These are phyloP conservation scores for Ictalurus punctatus DNA, from an alignment of 2,113 vertebrate species.

Conservation along the genomic window DNA sequence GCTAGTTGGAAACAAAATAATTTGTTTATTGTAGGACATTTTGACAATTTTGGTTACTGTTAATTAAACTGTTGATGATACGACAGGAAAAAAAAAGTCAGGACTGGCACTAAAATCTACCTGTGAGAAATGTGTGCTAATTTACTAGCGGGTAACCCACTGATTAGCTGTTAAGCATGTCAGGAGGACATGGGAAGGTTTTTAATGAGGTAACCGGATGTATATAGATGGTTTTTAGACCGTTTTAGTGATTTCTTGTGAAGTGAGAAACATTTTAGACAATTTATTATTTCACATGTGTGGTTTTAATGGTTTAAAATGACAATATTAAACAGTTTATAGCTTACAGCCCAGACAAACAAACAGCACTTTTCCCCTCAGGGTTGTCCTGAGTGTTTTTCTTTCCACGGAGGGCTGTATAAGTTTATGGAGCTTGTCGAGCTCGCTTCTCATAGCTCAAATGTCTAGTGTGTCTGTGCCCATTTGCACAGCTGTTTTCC, in stretches of 20 bases:
- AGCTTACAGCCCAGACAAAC: constrained; percentile 7
- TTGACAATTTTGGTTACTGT: background rate
- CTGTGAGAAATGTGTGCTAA: background rate
- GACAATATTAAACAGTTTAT: background rate
- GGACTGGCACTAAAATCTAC: background rate
- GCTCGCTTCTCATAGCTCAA: constrained; percentile 38
- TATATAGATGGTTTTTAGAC: background rate
- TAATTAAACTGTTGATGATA: background rate
- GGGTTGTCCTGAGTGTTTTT: constrained; percentile 4
- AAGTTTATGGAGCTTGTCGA: constrained; percentile 48
- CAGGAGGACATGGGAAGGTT: too few species aligned
- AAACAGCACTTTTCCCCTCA: constrained; percentile 10
- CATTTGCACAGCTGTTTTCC: constrained; percentile 58
- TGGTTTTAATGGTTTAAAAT: background rate
- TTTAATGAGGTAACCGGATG: background rate
- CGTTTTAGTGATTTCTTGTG: background rate
- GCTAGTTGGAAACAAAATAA: background rate
- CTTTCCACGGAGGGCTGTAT: constrained; percentile 22
- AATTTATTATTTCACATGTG: background rate
- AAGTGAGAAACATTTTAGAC: background rate
- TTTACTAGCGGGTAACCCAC: background rate
- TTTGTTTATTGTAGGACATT: background rate
- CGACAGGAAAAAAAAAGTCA: background rate
- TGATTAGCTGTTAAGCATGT: background rate
- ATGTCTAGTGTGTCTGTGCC: constrained; percentile 31